Conservation (phyloP, 2,888 invertebrate species). For the Cerastoderma edule region DNA sequence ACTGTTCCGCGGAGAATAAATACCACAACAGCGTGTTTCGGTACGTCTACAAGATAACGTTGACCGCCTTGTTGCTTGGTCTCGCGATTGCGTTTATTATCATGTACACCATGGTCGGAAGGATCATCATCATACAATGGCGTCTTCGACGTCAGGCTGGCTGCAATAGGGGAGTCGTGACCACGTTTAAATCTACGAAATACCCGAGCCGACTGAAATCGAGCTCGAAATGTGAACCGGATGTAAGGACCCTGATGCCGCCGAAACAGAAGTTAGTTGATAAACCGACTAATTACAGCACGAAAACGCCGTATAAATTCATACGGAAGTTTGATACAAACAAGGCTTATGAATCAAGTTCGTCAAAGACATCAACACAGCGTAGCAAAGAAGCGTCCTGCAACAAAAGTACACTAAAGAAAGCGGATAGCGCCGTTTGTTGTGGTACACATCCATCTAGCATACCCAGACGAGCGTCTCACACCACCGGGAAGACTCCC, state of each 20-base stretch:
- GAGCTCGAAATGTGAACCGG: background rate
- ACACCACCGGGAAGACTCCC: slow-evolving; percentile 31
- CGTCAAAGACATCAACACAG: background rate
- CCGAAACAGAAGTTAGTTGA: background rate
- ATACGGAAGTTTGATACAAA: slow-evolving; percentile 1
- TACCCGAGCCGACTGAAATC: background rate
- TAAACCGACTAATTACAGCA: background rate
- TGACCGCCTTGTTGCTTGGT: slow-evolving; percentile 26
- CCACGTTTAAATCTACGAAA: slow-evolving; percentile 10
- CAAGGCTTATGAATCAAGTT: slow-evolving; percentile 1
- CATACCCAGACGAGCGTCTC: slow-evolving; percentile 14
- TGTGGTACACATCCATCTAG: slow-evolving; percentile 4
- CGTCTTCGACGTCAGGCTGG: slow-evolving; percentile 29
- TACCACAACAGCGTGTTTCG: slow-evolving; percentile 35
- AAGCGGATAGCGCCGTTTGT: slow-evolving; percentile 3
- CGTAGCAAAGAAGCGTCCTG: background rate
- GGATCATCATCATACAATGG: slow-evolving; percentile 46
- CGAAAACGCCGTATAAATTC: slow-evolving; percentile 2
- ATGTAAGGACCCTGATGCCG: background rate
- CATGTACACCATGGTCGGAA: slow-evolving; percentile 45
- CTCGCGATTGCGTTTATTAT: slow-evolving; percentile 39
- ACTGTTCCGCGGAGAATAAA: slow-evolving; percentile 45
- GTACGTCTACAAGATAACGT: slow-evolving; percentile 39
- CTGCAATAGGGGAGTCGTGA: slow-evolving; percentile 8
- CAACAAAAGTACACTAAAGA: background rate